Base-by-base conservation (phyloP, 2,797 vertebrate genomes). In the Dendrocincla tyrannina region DNA sequence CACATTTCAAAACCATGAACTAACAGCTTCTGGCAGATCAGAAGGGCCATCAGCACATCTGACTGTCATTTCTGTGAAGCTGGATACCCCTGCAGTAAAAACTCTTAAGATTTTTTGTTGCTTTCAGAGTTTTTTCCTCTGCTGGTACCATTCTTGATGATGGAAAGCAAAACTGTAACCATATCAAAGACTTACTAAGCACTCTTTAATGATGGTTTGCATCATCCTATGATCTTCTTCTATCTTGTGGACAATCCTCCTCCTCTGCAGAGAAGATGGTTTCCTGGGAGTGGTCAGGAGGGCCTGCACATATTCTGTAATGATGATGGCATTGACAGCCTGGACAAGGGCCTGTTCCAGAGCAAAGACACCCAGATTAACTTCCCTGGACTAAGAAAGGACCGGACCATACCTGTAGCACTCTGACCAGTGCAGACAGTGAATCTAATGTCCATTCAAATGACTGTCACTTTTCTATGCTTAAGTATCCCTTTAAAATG, bases 101-200 rank as follows among this genome's bases (percentile, higher is more conserved):
- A 9, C 7, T 47, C 28, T 66, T 47, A 24, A 81, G 59, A 27
- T 56, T 70, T 76, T 79, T 85, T 82, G 49, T 74, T 85, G 60
- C 72, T 74, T 81, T 85, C 64, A 92, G 67, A 89, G 86, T 28
- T 22, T 85, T 41, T 78, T 63, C 39, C 33, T 85, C 76, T 78
- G 55, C 58, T 63, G 50, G 22, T 44, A 58, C 49, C 32, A 25
- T 44, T 92, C 72, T 66, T 68, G 78, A 86, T 47, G 72, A 94
- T 16, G 10, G 64, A 90, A 14, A 85, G 30, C 42, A 75, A 67
- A 91, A 70, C 18, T 18, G 11, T 63, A 91, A 89, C 89, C 49
- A 37, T 85, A 90, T 85, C 72, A 95, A 92, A 95, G 41, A 94
- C 97, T 97, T 96, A 97, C 97, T 82, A 95, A 82, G 55, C 90